Evolutionary conservation across 1,140 invertebrate species (phyloP).

Genomic region (Bombus difficillimus): DNA sequence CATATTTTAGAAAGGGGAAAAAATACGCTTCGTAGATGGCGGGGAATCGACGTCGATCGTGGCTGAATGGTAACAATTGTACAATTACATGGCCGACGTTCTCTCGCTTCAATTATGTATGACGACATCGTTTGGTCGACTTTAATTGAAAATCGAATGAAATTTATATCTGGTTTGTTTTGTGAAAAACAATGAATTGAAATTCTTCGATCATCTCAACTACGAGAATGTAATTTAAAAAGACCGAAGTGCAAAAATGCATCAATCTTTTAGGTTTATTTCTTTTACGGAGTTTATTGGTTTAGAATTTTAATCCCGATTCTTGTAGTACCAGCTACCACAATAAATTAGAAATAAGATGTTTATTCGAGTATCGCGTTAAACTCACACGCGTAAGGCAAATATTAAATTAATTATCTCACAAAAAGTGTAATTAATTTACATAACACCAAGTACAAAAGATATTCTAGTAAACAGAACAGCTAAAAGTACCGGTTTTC

Average conservation of each 20-base stretch:
- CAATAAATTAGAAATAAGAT: too few species aligned
- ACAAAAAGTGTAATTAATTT: background rate
- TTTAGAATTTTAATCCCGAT: too few species aligned
- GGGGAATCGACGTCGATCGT: background rate
- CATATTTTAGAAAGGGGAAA: slow-evolving; percentile 32
- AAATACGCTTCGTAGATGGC: background rate
- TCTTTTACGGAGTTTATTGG: too few species aligned
- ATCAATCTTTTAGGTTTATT: too few species aligned
- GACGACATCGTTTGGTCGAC: too few species aligned
- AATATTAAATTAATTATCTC: background rate
- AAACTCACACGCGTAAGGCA: background rate
- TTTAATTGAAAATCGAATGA: slow-evolving; percentile 2
- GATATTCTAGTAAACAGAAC: background rate
- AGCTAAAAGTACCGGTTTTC: background rate
- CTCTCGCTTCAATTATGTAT: background rate
- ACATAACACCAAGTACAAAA: background rate
- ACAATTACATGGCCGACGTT: background rate
- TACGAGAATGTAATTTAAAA: background rate
- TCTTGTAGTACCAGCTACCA: too few species aligned
- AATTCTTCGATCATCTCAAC: background rate
- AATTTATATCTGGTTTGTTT: background rate
- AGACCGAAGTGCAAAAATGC: too few species aligned
- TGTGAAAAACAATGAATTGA: background rate
- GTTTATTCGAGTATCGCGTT: background rate
- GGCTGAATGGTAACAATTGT: background rate